These are phyloP conservation scores for Corythucha ciliata DNA, from an alignment of 2,888 invertebrate genomes.

Conservation along the genomic window DNA sequence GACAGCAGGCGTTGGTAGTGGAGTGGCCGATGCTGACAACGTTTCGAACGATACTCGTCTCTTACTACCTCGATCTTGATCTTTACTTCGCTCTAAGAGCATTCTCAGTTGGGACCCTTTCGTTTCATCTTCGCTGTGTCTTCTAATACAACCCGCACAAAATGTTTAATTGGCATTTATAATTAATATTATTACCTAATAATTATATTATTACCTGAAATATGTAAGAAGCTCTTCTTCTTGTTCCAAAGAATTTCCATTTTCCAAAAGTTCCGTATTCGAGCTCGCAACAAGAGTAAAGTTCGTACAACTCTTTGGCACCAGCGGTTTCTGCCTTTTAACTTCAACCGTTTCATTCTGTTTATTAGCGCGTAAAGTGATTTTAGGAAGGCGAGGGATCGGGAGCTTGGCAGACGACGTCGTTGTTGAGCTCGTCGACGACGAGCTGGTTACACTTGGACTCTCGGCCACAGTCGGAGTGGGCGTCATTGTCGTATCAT, in stretches of 20 bases:
- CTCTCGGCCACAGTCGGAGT: too few relatives aligned
- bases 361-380: not conserved
- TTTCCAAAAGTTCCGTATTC: conserved; percentile 22
- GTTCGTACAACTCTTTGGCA: conserved; percentile 12
- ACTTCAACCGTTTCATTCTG: conserved; percentile 1
- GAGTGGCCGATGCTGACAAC: too few relatives aligned
- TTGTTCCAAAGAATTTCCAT: conserved; percentile 65
- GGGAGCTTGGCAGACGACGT: conserved; percentile 19
- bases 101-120: conserved; percentile 62
- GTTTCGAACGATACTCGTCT: conserved; percentile 53
- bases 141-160: conserved; percentile 2
- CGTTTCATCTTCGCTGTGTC: conserved; percentile 41
- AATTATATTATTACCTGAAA: conserved; percentile 49
- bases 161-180: not conserved
- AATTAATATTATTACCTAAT: conserved; percentile 38
- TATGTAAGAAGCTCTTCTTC: conserved; percentile 78
- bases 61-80: conserved; percentile 39
- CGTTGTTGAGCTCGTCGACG: too few relatives aligned
- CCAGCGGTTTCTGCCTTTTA: conserved; percentile 22
- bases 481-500: too few relatives aligned
- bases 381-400: conserved; percentile 23
- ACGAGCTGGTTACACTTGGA: too few relatives aligned
- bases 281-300: too few relatives aligned
- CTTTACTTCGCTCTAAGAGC: conserved; percentile 56
- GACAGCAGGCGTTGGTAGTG: too few relatives aligned